These are phyloP conservation scores for Crematogaster levior DNA, from an alignment of 2,888 invertebrate genomes.

Conservation along the genomic window DNA sequence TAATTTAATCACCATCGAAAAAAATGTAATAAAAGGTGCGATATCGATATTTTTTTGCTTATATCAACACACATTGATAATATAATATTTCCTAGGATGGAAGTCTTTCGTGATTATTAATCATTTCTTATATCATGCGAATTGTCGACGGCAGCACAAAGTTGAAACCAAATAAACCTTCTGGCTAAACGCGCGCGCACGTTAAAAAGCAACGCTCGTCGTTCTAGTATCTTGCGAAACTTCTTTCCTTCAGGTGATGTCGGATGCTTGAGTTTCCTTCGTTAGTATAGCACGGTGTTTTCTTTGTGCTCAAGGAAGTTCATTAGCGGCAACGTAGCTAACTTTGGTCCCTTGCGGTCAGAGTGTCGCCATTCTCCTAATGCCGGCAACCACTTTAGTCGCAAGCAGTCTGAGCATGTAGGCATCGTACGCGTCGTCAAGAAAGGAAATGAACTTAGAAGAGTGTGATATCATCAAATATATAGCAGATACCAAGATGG, in stretches of 20 bases:
- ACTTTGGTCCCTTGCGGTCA: conserved; percentile 55
- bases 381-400: conserved; percentile 45
- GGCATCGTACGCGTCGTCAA: not conserved
- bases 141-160: conserved; percentile 27
- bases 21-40: conserved; percentile 7
- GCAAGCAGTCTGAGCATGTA: conserved; percentile 17
- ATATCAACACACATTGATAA: conserved; percentile 34
- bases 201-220: conserved; percentile 46
- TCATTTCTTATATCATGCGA: conserved; percentile 34
- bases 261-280: conserved; percentile 51
- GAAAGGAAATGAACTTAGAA: conserved; percentile 36
- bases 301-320: conserved; percentile 56
- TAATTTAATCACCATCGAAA: conserved; percentile 38
- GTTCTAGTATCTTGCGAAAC: conserved; percentile 32
- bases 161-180: conserved; percentile 42
- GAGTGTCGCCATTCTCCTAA: conserved; percentile 51
- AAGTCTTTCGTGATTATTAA: conserved; percentile 28
- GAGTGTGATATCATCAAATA: conserved; percentile 9
- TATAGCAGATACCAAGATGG: not conserved
- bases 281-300: conserved; percentile 53
- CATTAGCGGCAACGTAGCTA: conserved; percentile 51
- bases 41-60: conserved; percentile 24
- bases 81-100: conserved; percentile 33
- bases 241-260: conserved; percentile 42
- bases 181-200: conserved; percentile 26